Evolutionary conservation across 2,888 invertebrate genomes (phyloP).

Genomic region (Malacosoma neustria): DNA sequence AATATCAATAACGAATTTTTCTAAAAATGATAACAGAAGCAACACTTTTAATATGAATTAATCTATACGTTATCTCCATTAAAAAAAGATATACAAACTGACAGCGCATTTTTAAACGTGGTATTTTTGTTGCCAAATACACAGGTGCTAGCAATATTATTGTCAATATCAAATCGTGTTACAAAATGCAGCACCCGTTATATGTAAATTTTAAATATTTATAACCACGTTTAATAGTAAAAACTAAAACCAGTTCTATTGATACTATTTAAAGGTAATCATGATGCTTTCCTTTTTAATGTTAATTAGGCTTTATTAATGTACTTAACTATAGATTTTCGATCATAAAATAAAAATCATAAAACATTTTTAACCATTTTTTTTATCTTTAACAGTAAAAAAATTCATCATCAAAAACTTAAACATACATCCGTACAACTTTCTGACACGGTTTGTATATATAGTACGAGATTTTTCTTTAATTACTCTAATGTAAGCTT

Average conservation of each 20-base stretch:
- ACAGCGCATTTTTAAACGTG: constrained; percentile 49
- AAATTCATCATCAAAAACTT: constrained; percentile 56
- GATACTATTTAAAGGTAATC: constrained; percentile 44
- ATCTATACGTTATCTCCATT: constrained; percentile 58
- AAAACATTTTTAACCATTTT: constrained; percentile 41
- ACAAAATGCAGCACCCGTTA: too few species aligned
- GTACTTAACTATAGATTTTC: constrained; percentile 69
- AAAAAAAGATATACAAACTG: constrained; percentile 31
- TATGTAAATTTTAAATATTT: not conserved
- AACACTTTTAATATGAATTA: constrained; percentile 41
- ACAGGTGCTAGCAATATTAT: too few species aligned
- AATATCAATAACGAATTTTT: too few species aligned
- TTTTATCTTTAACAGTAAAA: constrained; percentile 52
- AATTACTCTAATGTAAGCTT: too few species aligned
- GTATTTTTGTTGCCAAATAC: too few species aligned
- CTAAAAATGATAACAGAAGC: constrained; percentile 34
- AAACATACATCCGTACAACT: constrained; percentile 57
- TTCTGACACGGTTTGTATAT: constrained; percentile 54
- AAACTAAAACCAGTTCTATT: constrained; percentile 68
- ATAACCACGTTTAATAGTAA: constrained; percentile 16
- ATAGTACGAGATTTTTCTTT: too few species aligned
- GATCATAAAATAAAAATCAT: constrained; percentile 60
- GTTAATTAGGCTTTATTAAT: constrained; percentile 32
- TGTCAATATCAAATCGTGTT: not conserved
- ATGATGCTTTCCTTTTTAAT: constrained; percentile 21